Percentiles rank a stretch among this genome's conserved stretches.
Evolutionary conservation across 2,888 invertebrate species (phyloP).

Genomic region (Auanema sp.): DNA sequence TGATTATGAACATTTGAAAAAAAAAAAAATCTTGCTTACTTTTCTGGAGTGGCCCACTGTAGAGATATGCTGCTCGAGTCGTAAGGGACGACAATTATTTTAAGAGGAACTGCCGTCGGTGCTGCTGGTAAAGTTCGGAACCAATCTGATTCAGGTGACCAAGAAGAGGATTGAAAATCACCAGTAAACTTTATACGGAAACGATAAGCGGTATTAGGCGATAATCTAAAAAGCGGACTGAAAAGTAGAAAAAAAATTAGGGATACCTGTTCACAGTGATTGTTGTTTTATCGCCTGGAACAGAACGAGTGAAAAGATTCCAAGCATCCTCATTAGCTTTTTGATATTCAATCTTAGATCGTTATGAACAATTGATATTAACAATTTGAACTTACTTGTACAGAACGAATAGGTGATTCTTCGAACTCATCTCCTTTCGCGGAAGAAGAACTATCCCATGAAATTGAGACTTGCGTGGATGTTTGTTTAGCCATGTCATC

Average conservation of each 20-base stretch:
- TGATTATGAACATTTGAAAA: background rate
- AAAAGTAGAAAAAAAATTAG: no score
- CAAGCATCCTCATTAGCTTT: constrained; percentile 56
- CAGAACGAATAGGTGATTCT: constrained; percentile 38
- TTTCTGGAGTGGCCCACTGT: constrained; percentile 73
- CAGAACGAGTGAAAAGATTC: constrained; percentile 27
- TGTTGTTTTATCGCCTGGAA: constrained; percentile 27
- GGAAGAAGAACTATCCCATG: constrained; percentile 33
- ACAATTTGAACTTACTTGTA: constrained; percentile 21
- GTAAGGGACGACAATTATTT: constrained; percentile 84
- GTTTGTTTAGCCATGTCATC: constrained; percentile 37
- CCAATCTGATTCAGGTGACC: constrained; percentile 84
- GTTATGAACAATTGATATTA: no score
- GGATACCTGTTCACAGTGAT: constrained; percentile 24
- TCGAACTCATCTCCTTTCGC: constrained; percentile 2
- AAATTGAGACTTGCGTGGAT: constrained; percentile 39
- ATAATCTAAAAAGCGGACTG: constrained; percentile 68
- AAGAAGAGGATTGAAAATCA: constrained; percentile 89
- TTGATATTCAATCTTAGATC: constrained; percentile 49
- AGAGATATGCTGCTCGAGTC: constrained; percentile 91
- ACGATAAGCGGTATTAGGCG: constrained; percentile 77
- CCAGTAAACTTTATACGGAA: constrained; percentile 93
- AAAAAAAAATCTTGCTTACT: constrained; percentile 12
- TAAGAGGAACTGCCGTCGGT: constrained; percentile 79
- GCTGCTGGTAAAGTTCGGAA: constrained; percentile 87